Evolutionary conservation across 1,140 invertebrate genomes (phyloP), one percentile per base, ranked within the genome.

Genomic region (Apis dorsata): DNA sequence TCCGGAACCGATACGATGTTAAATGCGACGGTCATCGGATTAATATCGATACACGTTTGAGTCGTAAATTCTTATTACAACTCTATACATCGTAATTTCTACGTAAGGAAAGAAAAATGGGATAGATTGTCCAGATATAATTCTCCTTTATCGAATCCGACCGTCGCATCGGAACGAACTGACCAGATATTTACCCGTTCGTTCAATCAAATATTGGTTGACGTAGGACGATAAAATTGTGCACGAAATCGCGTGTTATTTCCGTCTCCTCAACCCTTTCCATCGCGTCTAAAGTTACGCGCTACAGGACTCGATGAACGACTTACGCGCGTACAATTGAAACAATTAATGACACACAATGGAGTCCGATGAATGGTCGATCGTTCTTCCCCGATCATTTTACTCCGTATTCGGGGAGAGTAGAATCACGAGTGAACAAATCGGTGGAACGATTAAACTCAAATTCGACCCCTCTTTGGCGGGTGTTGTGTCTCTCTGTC

Each of bases 391-490:
- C 65, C 28, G 12, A 21, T 44, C 34, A 44, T 44, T 44, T 44
- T 7, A 44, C 34, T 4, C 34, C 34, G 34, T 44, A 44, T 44
- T 44, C 34, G 34, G 34, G 34, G 5, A 44, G 34, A 7, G 2
- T 44, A 44, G 34, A 44, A 44, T 44, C 34, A 4, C 34, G 34
- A 44, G 34, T 44, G n/a, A 24, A 73, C n/a, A 57, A 73, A 73
- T 60, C 49, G 5, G 5, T 44, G 10, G 19, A 69, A 12, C 28
- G 34, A 57, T 81, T 55, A 73, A 73, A 55, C 49, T 81, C 77
- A 55, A 28, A 75, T 51, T 57, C 51, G 15, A 4, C 51, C 34
- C 3, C 1, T 19, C 15, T 15, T 55, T 15, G 12, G 21, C 10
- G 49, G 21, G 21, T 19, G 21, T 12, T 34, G 73, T 51, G 15